These are phyloP conservation scores for Epistrophella euchroma DNA, from an alignment of 2,888 invertebrate genomes.

Conservation along the genomic window DNA sequence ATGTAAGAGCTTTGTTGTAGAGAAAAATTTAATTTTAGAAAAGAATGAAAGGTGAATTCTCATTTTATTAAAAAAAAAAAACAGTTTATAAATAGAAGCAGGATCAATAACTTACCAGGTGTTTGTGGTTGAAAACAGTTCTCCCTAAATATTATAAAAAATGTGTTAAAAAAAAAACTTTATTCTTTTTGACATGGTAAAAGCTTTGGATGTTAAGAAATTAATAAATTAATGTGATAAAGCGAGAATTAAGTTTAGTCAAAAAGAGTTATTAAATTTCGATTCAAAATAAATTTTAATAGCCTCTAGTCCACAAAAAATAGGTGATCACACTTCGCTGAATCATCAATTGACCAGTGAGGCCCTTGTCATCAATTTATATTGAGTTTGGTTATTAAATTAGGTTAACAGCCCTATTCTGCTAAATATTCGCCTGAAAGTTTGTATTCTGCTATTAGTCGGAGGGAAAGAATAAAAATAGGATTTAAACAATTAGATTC, in stretches of 20 bases:
- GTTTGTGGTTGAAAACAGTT: neutral
- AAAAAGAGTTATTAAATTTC: neutral
- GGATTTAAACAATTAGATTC: no score
- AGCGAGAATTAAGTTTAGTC: neutral
- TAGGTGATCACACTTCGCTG: no score
- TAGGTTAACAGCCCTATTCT: no score
- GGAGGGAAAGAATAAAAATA: no score
- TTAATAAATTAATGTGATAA: neutral
- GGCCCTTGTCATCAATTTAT: no score
- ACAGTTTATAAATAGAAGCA: constrained; percentile 10
- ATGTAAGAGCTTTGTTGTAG: neutral
- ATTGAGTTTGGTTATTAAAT: no score
- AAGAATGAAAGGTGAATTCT: neutral
- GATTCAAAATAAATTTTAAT: no score
- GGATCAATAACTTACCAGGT: constrained; percentile 5
- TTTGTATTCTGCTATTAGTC: no score
- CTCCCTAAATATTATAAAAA: neutral
- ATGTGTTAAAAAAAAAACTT: neutral
- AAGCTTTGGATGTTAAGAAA: neutral
- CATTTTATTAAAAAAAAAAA: neutral
- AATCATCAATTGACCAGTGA: no score
- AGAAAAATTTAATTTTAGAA: neutral
- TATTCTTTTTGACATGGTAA: neutral
- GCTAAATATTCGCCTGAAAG: no score
- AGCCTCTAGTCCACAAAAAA: no score